phyloP scores from a whole-genome alignment of 2,113 vertebrate genomes.

The Lamprotornis superbus region DNA sequence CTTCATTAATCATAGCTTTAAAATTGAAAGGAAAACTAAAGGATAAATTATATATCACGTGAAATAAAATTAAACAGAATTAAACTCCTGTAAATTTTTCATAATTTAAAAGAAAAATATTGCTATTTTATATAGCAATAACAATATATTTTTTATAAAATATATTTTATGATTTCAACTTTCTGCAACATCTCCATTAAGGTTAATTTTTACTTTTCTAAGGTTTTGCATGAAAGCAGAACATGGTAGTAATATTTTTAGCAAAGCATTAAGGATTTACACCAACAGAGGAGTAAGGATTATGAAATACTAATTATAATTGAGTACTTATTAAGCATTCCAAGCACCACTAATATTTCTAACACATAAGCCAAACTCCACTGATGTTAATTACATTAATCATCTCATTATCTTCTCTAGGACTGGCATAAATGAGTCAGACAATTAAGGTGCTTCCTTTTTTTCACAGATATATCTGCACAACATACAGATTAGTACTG shows the following conservation, averaged over 20 bases:
- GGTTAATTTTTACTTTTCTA: not conserved
- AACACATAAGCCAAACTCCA: not conserved
- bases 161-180: not conserved
- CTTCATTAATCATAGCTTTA: not conserved
- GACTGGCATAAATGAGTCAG: not conserved
- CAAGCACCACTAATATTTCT: not conserved
- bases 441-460: not conserved
- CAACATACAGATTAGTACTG: not conserved
- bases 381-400: slow-evolving; percentile 3
- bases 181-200: not conserved
- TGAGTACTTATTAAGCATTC: not conserved
- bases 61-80: not conserved
- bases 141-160: not conserved
- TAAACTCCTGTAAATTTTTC: not conserved
- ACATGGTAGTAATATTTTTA: not conserved
- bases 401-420: slow-evolving; percentile 9
- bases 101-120: not conserved
- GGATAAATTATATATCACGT: rapidly evolving
- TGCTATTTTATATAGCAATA: not conserved
- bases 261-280: not conserved
- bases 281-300: not conserved
- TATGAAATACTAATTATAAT: not conserved
- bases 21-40: not conserved
- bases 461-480: not conserved
- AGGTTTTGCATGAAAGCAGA: not conserved